Base-by-base conservation (phyloP, 2,113 vertebrate species). In the Oncorhynchus mykiss region DNA sequence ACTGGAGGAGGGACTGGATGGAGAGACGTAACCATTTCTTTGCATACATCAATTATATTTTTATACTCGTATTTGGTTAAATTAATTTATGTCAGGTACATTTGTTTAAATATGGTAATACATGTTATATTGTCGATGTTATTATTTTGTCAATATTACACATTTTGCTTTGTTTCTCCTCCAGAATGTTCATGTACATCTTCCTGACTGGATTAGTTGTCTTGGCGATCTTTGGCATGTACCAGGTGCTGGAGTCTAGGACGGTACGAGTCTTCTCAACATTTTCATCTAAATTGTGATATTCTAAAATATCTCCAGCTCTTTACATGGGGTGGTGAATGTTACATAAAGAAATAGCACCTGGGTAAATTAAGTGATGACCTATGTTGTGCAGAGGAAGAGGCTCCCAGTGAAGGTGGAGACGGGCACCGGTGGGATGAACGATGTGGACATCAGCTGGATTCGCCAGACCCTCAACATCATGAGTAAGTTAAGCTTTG, bases 401-500 rank as follows among this genome's bases (percentile, higher is more conserved):
- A 85, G 93, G 82, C 2, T 92, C 1, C 14, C 91, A 4, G 82
- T 90, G 74, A 94, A 93, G 84, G 82, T 94, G 25, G 93, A 94
- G 86, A 93, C 88, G 13, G 92, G 93, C 48, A 94, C 93, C 0
- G 78, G 82, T 20, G 91, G 90, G 1, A 82, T 92, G 70, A 92
- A 62, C 7, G 86, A 93, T 8, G 93, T 94, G 76, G 93, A 94
- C 87, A 94, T 94, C 85, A 94, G 93, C 91, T 94, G 93, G 93
- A 93, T 94, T 71, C 93, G 93, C 72, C 91, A 92, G 86, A 94
- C 93, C 51, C 92, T 94, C 62, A 93, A 93, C 31, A 85, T 73
- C 80, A 93, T 94, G 92, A 94, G 93, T 94, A 88, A 70, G 90
- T 85, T 76, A 12, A 54, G 16, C 24, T n/a, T 68, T 54, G 51